Conservation (phyloP, 2,113 vertebrate species). For the Strigops habroptila region DNA sequence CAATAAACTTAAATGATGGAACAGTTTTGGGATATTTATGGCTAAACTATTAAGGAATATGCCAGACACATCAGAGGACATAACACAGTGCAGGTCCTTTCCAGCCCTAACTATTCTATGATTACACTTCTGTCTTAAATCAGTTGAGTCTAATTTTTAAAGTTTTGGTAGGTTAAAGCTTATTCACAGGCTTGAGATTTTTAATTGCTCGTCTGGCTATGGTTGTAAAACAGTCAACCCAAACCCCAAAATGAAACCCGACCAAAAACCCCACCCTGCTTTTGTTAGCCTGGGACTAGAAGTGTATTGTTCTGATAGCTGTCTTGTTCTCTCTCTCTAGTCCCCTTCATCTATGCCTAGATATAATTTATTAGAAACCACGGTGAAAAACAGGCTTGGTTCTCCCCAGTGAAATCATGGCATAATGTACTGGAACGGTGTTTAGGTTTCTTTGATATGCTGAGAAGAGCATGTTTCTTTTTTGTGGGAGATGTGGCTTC, state of each 20-base stretch:
- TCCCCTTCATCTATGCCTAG: not conserved
- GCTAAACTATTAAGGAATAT: not conserved
- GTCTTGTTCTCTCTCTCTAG: not conserved
- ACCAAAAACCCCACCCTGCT: accelerated
- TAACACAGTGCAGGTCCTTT: not conserved
- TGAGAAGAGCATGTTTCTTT: not conserved
- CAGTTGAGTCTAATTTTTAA: not conserved
- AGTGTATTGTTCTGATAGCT: not conserved
- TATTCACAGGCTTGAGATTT: not conserved
- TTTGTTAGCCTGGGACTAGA: not conserved
- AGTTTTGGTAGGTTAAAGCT: not conserved
- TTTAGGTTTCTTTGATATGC: not conserved
- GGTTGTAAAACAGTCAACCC: not conserved
- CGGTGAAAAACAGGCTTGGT: not conserved
- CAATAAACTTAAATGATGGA: not conserved
- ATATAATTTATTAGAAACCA: not conserved
- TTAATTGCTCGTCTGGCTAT: not conserved
- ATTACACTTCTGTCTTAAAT: not conserved
- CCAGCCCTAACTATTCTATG: not conserved
- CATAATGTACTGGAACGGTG: not conserved
- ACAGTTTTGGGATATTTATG: not conserved
- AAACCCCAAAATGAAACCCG: not conserved
- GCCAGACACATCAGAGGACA: not conserved
- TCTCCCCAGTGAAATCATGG: not conserved
- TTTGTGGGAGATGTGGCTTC: not conserved